These are phyloP conservation scores for Drosophila birchii DNA, from an alignment of 2,888 invertebrate genomes.

Conservation along the genomic window DNA sequence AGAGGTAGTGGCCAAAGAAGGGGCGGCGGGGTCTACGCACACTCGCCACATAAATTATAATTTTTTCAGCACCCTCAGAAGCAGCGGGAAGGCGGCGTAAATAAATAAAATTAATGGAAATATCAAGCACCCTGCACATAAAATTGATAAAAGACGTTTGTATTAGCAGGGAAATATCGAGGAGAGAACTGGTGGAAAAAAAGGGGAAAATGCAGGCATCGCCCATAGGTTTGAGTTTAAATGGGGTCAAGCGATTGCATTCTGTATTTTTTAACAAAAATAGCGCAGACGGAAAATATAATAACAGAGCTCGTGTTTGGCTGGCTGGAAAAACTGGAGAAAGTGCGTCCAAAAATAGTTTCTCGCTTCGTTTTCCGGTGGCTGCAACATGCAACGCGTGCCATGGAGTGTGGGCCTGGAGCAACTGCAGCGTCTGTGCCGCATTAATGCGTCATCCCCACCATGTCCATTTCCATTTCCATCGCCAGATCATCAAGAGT, in stretches of 20 bases:
- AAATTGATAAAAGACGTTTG: conserved; percentile 60
- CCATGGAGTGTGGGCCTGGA: conserved; percentile 1
- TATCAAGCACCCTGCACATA: conserved; percentile 58
- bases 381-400: background rate
- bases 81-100: conserved; percentile 43
- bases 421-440: conserved; percentile 55
- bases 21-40: conserved; percentile 14
- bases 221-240: conserved; percentile 62
- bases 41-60: conserved; percentile 51
- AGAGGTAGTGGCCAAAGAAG: background rate
- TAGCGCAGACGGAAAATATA: conserved; percentile 71
- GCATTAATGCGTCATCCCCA: conserved; percentile 67
- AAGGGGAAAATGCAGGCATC: conserved; percentile 32
- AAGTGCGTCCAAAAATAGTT: conserved; percentile 68
- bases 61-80: conserved; percentile 34
- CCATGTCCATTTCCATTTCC: conserved; percentile 20
- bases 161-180: conserved; percentile 34
- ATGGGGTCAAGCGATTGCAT: conserved; percentile 80
- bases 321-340: conserved; percentile 50
- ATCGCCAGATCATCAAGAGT: conserved; percentile 20
- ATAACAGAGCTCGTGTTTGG: conserved; percentile 59
- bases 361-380: conserved; percentile 57
- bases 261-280: conserved; percentile 62
- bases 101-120: conserved; percentile 72
- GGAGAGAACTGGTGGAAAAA: conserved; percentile 10